phyloP scores from a whole-genome alignment of 2,888 invertebrate genomes.

The Cabera pusaria region DNA sequence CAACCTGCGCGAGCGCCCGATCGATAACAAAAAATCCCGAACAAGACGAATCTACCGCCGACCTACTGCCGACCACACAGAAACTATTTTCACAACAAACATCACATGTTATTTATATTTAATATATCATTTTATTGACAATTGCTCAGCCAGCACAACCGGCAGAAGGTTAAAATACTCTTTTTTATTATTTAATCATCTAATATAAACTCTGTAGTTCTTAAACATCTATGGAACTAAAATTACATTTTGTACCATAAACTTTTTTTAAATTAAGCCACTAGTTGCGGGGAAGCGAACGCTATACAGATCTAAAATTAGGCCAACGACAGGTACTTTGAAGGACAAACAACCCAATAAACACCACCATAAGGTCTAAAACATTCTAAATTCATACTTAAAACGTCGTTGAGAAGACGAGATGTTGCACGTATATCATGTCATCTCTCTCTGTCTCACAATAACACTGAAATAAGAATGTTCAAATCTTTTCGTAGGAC shows the following conservation, averaged over 20 bases:
- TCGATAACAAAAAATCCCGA: slow-evolving; percentile 30
- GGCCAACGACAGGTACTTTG: neutral
- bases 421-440: too few species aligned
- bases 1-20: slow-evolving; percentile 38
- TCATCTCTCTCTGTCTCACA: too few species aligned
- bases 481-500: too few species aligned
- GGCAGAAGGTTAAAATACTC: slow-evolving; percentile 44
- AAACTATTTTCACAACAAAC: slow-evolving; percentile 59
- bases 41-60: slow-evolving; percentile 36
- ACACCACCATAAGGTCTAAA: too few species aligned
- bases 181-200: slow-evolving; percentile 50
- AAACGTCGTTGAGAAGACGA: too few species aligned
- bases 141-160: slow-evolving; percentile 37
- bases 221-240: slow-evolving; percentile 78
- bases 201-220: slow-evolving; percentile 77
- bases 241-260: slow-evolving; percentile 79
- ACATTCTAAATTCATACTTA: too few species aligned
- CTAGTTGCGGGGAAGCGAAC: slow-evolving; percentile 46
- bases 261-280: slow-evolving; percentile 69
- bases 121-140: slow-evolving; percentile 54
- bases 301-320: neutral
- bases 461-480: too few species aligned
- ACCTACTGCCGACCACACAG: slow-evolving; percentile 55
- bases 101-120: slow-evolving; percentile 52
- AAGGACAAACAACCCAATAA: too few species aligned